Conservation (phyloP, 30 jellyfish, hydroid and myxozoan species). For the Aurelia sp. region DNA sequence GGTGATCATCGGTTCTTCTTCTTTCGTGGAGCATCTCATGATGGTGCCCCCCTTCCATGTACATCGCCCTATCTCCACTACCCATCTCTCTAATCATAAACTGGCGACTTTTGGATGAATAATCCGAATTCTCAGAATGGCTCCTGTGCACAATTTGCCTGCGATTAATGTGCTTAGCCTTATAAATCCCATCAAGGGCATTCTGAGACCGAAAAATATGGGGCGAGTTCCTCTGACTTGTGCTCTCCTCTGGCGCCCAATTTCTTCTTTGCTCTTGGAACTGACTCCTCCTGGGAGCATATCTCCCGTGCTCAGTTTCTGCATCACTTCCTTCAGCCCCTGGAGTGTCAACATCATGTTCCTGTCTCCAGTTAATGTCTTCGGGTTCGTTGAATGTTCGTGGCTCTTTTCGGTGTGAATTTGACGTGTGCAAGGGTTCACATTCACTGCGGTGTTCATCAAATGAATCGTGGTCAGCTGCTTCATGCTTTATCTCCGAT, state of each 20-base stretch:
- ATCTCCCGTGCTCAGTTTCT: constrained; percentile 12
- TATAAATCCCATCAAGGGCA: constrained; percentile 3
- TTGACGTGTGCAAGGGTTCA: constrained; percentile 5
- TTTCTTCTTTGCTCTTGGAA: neutral
- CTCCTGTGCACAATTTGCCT: constrained; percentile 32
- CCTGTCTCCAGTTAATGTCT: constrained; percentile 22
- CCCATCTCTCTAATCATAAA: constrained; percentile 9
- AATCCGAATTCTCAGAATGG: constrained; percentile 2
- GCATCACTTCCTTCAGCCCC: constrained; percentile 11
- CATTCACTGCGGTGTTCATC: constrained; percentile 20
- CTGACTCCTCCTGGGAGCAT: neutral
- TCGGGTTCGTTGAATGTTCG: constrained; percentile 29
- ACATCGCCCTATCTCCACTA: constrained; percentile 20
- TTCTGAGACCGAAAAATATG: neutral
- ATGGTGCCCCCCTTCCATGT: constrained; percentile 22
- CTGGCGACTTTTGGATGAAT: neutral
- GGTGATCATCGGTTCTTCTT: constrained; percentile 5
- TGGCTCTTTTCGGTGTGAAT: constrained; percentile 36
- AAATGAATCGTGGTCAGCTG: constrained; percentile 52
- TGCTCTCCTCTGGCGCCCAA: constrained; percentile 18
- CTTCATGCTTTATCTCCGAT: constrained; percentile 55
- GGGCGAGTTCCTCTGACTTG: constrained; percentile 1
- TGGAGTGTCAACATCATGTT: constrained; percentile 15
- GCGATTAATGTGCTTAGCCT: constrained; percentile 8
- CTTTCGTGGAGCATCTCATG: neutral